Evolutionary conservation across 2,797 vertebrate genomes (phyloP).

Genomic region (Rhynchotus rufescens): DNA sequence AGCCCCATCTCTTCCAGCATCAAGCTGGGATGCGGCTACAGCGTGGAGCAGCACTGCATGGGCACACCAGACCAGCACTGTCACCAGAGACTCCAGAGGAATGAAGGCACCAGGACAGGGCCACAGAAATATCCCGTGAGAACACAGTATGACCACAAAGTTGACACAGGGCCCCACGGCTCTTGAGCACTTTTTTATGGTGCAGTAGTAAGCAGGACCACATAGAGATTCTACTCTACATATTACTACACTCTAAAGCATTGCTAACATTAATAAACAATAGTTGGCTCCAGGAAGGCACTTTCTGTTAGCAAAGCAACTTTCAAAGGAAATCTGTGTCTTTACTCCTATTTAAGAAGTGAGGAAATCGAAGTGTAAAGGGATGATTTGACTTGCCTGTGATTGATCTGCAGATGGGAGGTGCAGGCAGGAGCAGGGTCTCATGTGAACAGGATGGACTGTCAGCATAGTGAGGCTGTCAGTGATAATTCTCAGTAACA

Average conservation of each 20-base stretch:
- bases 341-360: background rate
- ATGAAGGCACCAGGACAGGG: rapidly evolving
- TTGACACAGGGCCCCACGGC: background rate
- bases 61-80: background rate
- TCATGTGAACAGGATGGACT: background rate
- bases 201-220: background rate
- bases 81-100: background rate
- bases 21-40: background rate
- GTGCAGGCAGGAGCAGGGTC: background rate
- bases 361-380: background rate
- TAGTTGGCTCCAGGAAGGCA: background rate
- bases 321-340: background rate
- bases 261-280: background rate
- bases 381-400: background rate
- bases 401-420: background rate
- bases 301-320: background rate
- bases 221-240: background rate
- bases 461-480: background rate
- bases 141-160: background rate
- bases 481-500: background rate
- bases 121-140: background rate
- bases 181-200: rapidly evolving
- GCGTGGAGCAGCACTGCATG: background rate
- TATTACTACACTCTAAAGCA: background rate
- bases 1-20: background rate